Base-by-base conservation (phyloP, 1,140 invertebrate species). In the Dolichoris vasculosae region DNA sequence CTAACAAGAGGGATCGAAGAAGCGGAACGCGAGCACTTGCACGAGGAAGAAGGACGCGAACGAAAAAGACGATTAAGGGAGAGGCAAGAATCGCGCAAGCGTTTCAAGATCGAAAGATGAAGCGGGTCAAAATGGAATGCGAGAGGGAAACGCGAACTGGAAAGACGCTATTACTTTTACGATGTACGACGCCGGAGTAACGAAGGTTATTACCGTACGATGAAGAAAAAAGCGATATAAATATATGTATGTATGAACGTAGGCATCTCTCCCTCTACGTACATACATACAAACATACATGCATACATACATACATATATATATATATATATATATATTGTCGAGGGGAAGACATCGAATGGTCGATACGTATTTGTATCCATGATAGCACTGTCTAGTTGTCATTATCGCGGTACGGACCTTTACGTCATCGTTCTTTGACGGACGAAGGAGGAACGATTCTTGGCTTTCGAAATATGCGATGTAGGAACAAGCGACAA, bases 81-180 rank as follows among this genome's bases (percentile, higher is more conserved):
- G 82, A 77, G 51, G 55, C 35, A 63, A 64, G n/a, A 43, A 69
- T 51, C 3, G 79, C 43, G 67, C n/a, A 69, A 81, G 43, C 63
- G 38, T 76, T 43, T 73, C 26, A 51, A 51, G 75, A 76, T 48
- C n/a, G 75, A 51, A 48, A 76, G 75, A 35, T 76, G 43, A 15
- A 76, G 40, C 43, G 30, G 75, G 38, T 32, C 43, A n/a, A 51
- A 55, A 69, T 59, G 30, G n/a, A 32, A 71, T 63, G 67, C 30
- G 43, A 82, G 48, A 51, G 46, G 26, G 43, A 38, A 71, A 40
- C 20, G n/a, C 17, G 51, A 51, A 48, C 20, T 13, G 35, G 30
- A n/a, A 46, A 69, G 55, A 67, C 32, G 64, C 43, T 84, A 69
- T 80, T 80, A 80, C 83, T 85, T 85, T 85, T 80, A 80, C 63